These are phyloP conservation scores for Helobdella robusta DNA, from an alignment of 2,888 invertebrate genomes.

Conservation along the genomic window DNA sequence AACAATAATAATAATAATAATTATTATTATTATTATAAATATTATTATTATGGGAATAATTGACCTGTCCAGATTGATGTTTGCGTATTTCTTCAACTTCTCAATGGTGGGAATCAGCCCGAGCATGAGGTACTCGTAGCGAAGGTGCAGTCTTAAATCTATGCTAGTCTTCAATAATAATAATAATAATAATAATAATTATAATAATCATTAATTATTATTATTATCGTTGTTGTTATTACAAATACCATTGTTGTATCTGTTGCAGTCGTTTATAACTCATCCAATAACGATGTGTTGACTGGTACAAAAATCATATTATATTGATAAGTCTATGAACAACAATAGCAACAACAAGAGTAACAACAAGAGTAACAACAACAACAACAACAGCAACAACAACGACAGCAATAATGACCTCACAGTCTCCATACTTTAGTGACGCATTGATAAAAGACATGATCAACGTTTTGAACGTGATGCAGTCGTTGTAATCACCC, in stretches of 20 bases:
- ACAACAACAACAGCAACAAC: constrained; percentile 30
- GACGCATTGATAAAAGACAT: constrained; percentile 97
- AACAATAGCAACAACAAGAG: constrained; percentile 27
- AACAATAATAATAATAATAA: not conserved
- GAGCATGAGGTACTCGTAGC: constrained; percentile 90
- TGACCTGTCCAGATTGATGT: constrained; percentile 74
- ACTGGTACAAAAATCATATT: too few species aligned
- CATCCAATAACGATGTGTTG: too few species aligned
- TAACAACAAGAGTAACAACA: not conserved
- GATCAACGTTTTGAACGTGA: constrained; percentile 74
- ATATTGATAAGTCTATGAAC: not conserved
- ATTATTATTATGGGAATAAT: not conserved
- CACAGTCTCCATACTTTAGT: constrained; percentile 75
- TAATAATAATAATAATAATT: not conserved
- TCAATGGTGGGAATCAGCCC: constrained; percentile 92
- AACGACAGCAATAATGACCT: constrained; percentile 68
- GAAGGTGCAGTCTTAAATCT: constrained; percentile 84
- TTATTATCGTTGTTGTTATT: too few species aligned
- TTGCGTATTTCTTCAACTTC: constrained; percentile 80
- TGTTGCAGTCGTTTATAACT: too few species aligned
- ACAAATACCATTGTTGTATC: too few species aligned
- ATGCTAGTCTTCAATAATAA: constrained; percentile 56
- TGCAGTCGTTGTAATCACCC: constrained; percentile 56
- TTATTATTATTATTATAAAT: not conserved
- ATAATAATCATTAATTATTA: too few species aligned